A percentile compares a stretch with the other conserved stretches of the same genome.
phyloP scores from a whole-genome alignment of 2,888 invertebrate genomes.

The Xestobium rufovillosum region DNA sequence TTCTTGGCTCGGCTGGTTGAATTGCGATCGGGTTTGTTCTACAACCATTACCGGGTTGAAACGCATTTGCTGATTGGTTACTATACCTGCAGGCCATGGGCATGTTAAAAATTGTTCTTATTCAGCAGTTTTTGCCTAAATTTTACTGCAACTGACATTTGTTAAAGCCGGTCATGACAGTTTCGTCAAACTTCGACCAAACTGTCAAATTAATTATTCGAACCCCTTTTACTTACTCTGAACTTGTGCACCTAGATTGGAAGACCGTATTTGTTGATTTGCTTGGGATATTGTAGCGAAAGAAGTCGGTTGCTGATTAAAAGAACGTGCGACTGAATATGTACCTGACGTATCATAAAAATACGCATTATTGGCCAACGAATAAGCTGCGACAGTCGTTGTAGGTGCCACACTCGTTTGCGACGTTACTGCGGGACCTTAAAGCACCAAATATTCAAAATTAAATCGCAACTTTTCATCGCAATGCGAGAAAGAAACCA shows the following conservation, averaged over 20 bases:
- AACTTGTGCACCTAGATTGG: slow-evolving; percentile 32
- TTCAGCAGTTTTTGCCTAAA: too few relatives aligned
- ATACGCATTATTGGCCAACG: slow-evolving; percentile 36
- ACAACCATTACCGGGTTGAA: slow-evolving; percentile 44
- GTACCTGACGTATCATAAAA: slow-evolving; percentile 38
- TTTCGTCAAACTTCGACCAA: too few relatives aligned
- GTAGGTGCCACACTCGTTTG: slow-evolving; percentile 31
- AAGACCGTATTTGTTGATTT: slow-evolving; percentile 32
- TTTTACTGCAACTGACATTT: too few relatives aligned
- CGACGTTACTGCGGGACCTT: slow-evolving; percentile 32
- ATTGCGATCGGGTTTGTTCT: slow-evolving; percentile 33
- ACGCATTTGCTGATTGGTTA: slow-evolving; percentile 37
- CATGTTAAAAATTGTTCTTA: too few relatives aligned
- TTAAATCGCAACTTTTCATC: too few relatives aligned
- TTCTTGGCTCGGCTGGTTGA: not conserved
- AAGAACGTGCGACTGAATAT: slow-evolving; percentile 35
- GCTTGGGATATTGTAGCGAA: slow-evolving; percentile 35
- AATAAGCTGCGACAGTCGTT: slow-evolving; percentile 36
- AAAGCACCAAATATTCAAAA: too few relatives aligned
- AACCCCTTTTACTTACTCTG: slow-evolving; percentile 34
- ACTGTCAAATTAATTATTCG: too few relatives aligned
- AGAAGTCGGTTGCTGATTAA: slow-evolving; percentile 33
- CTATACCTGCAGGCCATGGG: slow-evolving; percentile 25
- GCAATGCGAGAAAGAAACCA: too few relatives aligned
- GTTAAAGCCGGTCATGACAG: too few relatives aligned